These are phyloP conservation scores for Achroia grisella DNA, from an alignment of 1,140 invertebrate genomes.

Conservation along the genomic window DNA sequence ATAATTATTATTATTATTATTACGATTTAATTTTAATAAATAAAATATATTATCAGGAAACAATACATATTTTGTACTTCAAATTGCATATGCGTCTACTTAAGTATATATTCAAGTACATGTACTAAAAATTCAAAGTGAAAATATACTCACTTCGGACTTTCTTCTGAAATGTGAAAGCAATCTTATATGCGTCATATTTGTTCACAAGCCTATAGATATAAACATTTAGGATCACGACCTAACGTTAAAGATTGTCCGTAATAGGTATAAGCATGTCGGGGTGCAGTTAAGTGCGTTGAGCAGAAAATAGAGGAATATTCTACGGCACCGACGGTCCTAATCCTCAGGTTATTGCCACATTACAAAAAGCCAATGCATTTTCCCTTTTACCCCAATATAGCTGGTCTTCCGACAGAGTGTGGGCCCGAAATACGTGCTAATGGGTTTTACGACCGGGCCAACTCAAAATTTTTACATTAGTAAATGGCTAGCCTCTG, in stretches of 20 bases:
- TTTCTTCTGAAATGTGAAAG: conserved; percentile 2
- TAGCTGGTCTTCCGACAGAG: conserved; percentile 23
- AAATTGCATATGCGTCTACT: too few species aligned
- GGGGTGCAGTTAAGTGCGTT: conserved; percentile 22
- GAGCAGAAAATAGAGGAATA: conserved; percentile 27
- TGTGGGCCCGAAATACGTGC: conserved; percentile 45
- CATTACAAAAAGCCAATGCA: conserved; percentile 68
- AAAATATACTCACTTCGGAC: conserved; percentile 1
- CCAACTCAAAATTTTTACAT: conserved; percentile 26
- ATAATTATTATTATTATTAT: too few species aligned
- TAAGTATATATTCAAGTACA: background rate
- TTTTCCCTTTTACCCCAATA: conserved; percentile 60
- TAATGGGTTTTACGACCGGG: conserved; percentile 61
- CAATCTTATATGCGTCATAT: background rate
- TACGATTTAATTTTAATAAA: too few species aligned
- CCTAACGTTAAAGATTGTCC: conserved; percentile 17
- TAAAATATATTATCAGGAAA: too few species aligned
- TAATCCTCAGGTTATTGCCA: conserved; percentile 54
- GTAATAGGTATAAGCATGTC: conserved; percentile 24
- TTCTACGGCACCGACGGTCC: conserved; percentile 22
- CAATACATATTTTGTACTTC: too few species aligned
- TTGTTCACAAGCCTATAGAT: background rate
- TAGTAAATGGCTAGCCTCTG: background rate
- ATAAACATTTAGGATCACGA: conserved; percentile 3
- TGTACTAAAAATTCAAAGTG: background rate